A percentile compares a stretch with the other conserved stretches of the same genome.
Conservation (phyloP, 2,888 invertebrate species). For the Melanargia galathea region DNA sequence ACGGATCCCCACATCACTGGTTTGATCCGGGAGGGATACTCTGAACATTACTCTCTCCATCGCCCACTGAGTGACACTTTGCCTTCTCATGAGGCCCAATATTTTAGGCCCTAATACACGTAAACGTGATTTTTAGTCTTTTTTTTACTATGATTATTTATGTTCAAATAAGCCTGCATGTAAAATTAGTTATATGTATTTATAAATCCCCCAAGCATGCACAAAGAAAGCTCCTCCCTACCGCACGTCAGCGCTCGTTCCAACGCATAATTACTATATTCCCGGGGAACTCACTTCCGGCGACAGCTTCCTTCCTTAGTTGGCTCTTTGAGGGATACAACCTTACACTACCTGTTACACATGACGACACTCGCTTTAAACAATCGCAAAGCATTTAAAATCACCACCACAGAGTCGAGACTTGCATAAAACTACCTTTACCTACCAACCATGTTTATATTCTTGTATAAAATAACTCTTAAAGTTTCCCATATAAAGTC, state of each 20-base stretch:
- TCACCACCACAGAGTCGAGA: conserved; percentile 13
- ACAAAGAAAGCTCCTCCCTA: not conserved
- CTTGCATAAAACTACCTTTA: not conserved
- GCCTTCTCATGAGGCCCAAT: too few species aligned
- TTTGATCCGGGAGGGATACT: too few species aligned
- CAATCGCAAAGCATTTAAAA: conserved; percentile 9
- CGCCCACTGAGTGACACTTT: too few species aligned
- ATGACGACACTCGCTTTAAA: not conserved
- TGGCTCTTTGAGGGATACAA: conserved; percentile 38
- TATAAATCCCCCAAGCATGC: not conserved
- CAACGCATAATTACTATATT: conserved; percentile 39
- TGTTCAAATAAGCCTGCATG: not conserved
- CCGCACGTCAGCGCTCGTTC: conserved; percentile 17
- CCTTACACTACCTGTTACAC: conserved; percentile 16
- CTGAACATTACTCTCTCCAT: too few species aligned
- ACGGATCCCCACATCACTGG: too few species aligned
- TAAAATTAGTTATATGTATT: not conserved
- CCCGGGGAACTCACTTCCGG: conserved; percentile 36
- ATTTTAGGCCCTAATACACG: too few species aligned
- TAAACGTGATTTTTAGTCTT: too few species aligned
- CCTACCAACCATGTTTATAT: too few species aligned
- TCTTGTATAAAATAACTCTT: not conserved
- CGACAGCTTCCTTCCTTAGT: conserved; percentile 33
- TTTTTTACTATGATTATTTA: too few species aligned
- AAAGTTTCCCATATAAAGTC: conserved; percentile 15